These are phyloP conservation scores for Cygnus buccinator DNA, from an alignment of 2,113 vertebrate genomes.

Conservation along the genomic window DNA sequence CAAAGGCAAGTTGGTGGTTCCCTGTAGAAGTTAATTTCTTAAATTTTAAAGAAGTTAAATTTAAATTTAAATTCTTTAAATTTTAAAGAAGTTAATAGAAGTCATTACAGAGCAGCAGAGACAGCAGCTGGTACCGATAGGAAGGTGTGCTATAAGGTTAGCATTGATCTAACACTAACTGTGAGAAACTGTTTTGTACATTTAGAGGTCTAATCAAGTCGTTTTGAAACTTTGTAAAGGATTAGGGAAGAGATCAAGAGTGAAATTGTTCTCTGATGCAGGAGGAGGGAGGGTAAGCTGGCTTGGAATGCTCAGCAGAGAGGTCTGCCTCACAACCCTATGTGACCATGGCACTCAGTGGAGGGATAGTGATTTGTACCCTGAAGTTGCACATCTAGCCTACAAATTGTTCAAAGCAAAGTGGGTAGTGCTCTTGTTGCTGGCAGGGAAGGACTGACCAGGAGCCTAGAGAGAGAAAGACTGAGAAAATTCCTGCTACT, in stretches of 20 bases:
- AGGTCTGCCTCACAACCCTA: background rate
- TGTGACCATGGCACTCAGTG: accelerated
- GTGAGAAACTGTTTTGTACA: background rate
- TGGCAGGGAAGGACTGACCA: background rate
- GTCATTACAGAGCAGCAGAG: background rate
- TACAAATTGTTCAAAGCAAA: background rate
- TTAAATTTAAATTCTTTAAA: too few relatives aligned
- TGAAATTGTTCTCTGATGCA: background rate
- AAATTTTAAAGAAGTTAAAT: too few relatives aligned
- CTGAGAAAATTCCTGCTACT: background rate
- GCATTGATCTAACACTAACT: background rate
- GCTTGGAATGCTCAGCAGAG: background rate
- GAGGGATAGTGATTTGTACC: background rate
- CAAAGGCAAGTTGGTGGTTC: background rate
- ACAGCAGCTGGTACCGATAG: background rate
- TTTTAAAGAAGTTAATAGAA: too few relatives aligned
- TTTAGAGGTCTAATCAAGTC: background rate
- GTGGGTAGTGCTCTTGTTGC: accelerated
- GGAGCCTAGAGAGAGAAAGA: background rate
- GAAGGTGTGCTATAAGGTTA: background rate
- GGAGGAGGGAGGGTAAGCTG: background rate
- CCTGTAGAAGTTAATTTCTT: background rate
- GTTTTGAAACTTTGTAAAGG: background rate
- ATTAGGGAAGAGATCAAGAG: background rate
- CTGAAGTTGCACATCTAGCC: background rate